phyloP scores from a whole-genome alignment of 2,888 invertebrate species.

The Torymus texanus region DNA sequence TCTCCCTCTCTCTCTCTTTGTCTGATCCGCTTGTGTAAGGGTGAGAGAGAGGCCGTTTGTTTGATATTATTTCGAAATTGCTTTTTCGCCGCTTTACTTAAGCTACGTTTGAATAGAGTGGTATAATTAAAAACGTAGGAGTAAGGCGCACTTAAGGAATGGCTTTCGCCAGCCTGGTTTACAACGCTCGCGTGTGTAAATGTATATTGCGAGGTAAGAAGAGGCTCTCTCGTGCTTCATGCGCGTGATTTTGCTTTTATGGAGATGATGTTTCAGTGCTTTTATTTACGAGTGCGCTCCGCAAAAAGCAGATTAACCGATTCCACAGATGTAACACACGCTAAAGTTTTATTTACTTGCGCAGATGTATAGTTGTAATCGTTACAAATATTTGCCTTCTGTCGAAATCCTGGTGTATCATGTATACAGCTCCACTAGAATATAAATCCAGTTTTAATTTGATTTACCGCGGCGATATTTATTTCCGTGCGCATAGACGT shows the following conservation, averaged over 20 bases:
- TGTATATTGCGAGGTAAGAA: too few relatives aligned
- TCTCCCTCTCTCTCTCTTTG: constrained; percentile 5
- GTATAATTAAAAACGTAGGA: constrained; percentile 44
- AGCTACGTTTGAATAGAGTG: constrained; percentile 29
- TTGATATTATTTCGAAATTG: constrained; percentile 49
- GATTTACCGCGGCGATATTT: background rate
- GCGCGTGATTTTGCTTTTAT: background rate
- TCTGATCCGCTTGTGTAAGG: constrained; percentile 11
- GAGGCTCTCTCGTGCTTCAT: too few relatives aligned
- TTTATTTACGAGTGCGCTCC: background rate
- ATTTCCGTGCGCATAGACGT: background rate
- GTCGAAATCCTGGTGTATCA: too few relatives aligned
- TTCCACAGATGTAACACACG: too few relatives aligned
- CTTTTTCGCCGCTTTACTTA: constrained; percentile 42
- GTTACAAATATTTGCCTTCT: too few relatives aligned
- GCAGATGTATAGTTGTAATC: too few relatives aligned
- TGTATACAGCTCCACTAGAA: too few relatives aligned
- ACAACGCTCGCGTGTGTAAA: too few relatives aligned
- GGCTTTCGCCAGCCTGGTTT: background rate
- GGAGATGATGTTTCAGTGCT: background rate
- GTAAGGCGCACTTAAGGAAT: background rate
- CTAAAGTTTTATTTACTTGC: too few relatives aligned
- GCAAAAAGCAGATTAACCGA: too few relatives aligned
- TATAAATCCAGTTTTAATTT: too few relatives aligned
- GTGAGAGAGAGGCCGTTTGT: constrained; percentile 6